These are phyloP conservation scores for Zoroaster sp. DNA, from an alignment of 53 echinoderm and acorn worm genomes.

Conservation along the genomic window DNA sequence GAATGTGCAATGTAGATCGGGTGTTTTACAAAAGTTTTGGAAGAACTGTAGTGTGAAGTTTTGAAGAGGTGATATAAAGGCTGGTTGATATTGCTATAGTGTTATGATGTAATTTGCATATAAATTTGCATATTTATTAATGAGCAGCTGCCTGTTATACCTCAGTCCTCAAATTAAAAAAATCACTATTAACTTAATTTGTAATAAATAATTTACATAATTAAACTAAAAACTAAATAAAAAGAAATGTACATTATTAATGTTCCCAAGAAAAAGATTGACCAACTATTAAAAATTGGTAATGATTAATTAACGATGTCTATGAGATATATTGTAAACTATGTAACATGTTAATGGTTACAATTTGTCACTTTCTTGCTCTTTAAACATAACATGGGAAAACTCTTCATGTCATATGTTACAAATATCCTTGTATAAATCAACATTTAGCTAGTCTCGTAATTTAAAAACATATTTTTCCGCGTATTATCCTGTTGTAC, in stretches of 20 bases:
- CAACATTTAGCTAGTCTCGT: not conserved
- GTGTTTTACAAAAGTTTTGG: not conserved
- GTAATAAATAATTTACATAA: slow-evolving; percentile 1
- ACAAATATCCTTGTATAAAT: not conserved
- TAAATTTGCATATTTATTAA: slow-evolving; percentile 56
- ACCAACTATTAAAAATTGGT: slow-evolving; percentile 24
- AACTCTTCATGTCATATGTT: not conserved
- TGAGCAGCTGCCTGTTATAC: slow-evolving; percentile 55
- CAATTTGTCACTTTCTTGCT: slow-evolving; percentile 1
- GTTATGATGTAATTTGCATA: slow-evolving; percentile 43
- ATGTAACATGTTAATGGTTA: not conserved
- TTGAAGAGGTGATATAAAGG: not conserved
- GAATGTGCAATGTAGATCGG: slow-evolving; percentile 42
- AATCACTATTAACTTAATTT: slow-evolving; percentile 19
- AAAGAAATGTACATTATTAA: not conserved
- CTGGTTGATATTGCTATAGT: slow-evolving; percentile 18
- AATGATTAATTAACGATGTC: not conserved
- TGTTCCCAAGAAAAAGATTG: slow-evolving; percentile 16
- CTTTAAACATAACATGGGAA: not conserved
- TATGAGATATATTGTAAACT: not conserved
- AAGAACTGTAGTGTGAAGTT: not conserved
- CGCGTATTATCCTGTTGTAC: not conserved
- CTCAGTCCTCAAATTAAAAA: slow-evolving; percentile 56
- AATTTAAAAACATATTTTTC: not conserved
- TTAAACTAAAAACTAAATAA: not conserved